Percentiles rank a stretch among this genome's conserved stretches.
phyloP scores from a whole-genome alignment of 2,888 invertebrate species.

The Ochropacha duplaris region DNA sequence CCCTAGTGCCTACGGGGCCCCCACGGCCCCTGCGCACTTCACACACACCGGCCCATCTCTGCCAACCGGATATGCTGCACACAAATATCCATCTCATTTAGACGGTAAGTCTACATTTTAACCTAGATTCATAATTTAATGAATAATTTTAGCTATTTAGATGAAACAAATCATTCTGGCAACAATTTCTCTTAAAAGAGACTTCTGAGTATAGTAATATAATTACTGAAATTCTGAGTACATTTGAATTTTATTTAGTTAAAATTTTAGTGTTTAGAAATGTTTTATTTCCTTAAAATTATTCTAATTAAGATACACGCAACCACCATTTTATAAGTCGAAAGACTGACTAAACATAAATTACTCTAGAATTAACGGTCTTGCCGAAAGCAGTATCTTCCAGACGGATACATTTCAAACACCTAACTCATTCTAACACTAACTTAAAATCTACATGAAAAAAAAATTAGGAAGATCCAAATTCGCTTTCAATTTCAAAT shows the following conservation, averaged over 20 bases:
- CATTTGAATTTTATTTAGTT: too few relatives aligned
- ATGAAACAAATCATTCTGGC: neutral
- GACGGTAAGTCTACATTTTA: constrained; percentile 58
- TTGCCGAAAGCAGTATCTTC: too few relatives aligned
- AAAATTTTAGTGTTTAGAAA: too few relatives aligned
- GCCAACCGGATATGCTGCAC: constrained; percentile 69
- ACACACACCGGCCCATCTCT: constrained; percentile 54
- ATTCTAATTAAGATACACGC: too few relatives aligned
- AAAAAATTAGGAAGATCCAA: neutral
- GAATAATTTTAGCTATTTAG: neutral
- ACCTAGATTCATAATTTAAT: neutral
- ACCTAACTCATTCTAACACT: neutral
- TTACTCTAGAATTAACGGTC: too few relatives aligned
- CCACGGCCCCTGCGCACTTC: constrained; percentile 71
- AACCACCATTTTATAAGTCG: too few relatives aligned
- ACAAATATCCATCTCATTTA: constrained; percentile 71
- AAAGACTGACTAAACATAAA: too few relatives aligned
- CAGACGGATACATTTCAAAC: too few relatives aligned
- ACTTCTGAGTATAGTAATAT: too few relatives aligned
- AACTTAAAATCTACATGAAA: neutral
- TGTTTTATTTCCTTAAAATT: too few relatives aligned
- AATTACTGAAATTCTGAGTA: too few relatives aligned
- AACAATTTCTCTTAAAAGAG: constrained; percentile 2
- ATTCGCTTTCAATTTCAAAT: neutral
- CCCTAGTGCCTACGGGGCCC: constrained; percentile 66